Percentiles rank a stretch among this genome's conserved stretches.
phyloP scores from a whole-genome alignment of 1,140 invertebrate genomes.

The Papilio glaucus region DNA sequence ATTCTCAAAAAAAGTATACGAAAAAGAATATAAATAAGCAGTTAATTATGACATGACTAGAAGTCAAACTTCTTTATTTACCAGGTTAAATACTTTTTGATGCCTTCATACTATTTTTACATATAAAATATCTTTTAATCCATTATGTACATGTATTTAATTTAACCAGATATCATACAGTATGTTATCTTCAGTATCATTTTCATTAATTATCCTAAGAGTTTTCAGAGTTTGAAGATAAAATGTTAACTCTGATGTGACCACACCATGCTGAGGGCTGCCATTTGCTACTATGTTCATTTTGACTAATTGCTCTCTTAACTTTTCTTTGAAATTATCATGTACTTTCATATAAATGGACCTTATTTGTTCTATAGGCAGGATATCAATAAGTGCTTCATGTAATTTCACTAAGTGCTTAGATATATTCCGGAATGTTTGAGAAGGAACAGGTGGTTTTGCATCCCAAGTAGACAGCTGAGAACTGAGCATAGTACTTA shows the following conservation, averaged over 20 bases:
- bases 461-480: slow-evolving; percentile 95
- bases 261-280: slow-evolving; percentile 97
- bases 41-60: slow-evolving; percentile 27
- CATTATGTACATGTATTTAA: slow-evolving; percentile 61
- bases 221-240: slow-evolving; percentile 96
- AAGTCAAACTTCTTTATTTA: slow-evolving; percentile 32
- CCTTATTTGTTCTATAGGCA: slow-evolving; percentile 88
- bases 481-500: slow-evolving; percentile 91
- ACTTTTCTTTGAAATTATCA: slow-evolving; percentile 92
- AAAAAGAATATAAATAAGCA: not conserved
- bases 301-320: slow-evolving; percentile 92
- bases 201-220: slow-evolving; percentile 90
- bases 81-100: slow-evolving; percentile 35
- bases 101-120: slow-evolving; percentile 36
- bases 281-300: slow-evolving; percentile 97
- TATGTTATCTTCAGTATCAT: slow-evolving; percentile 89
- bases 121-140: slow-evolving; percentile 49
- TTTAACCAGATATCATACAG: slow-evolving; percentile 92
- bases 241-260: slow-evolving; percentile 97
- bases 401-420: slow-evolving; percentile 96
- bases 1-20: not conserved
- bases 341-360: slow-evolving; percentile 93
- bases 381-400: slow-evolving; percentile 93
- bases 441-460: slow-evolving; percentile 96
- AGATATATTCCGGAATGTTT: slow-evolving; percentile 95